Base-by-base conservation (phyloP, 2,888 invertebrate genomes). In the Odontocerum albicorne region DNA sequence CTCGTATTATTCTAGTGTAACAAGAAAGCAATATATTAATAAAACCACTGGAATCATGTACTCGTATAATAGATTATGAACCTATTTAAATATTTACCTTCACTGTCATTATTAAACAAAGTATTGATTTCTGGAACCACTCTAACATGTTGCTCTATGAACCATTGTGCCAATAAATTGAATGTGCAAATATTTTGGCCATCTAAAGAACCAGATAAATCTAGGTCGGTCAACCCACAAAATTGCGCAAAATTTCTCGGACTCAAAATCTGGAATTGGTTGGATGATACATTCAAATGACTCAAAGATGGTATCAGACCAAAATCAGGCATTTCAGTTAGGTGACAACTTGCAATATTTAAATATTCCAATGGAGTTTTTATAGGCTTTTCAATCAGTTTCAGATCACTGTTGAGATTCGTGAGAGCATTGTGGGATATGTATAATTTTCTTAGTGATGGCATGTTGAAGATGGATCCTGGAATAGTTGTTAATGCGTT, bases 271-370 rank as follows among this genome's bases (percentile, higher is more conserved):
- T 51, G 64, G 40, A 88, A 70, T 0, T 73, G 71, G 66, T 87
- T 87, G 40, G 71, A 66, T 0, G 87, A 86, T 35, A 86, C 76
- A 64, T 88, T 87, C 53, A 87, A 77, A 43, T 79, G 71, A 49
- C 69, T 64, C 27, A 88, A 65, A 40, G 80, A 77, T 10, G 87
- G 82, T 13, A 85, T 64, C 21, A 73, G 68, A 2, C 85, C 85
- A 66, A 86, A 73, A 62, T 80, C 68, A 1, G 87, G 87, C 33
- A 88, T 67, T 51, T 73, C 71, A 12, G 70, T 71, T 27, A 88
- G 69, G 47, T 75, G 74, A 64, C 86, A 86, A 49, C 78, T 73
- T 13, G 85, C 81, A 27, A 87, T 66, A 61, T 85, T 82, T 4
- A 87, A 65, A 57, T 78, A 74, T 60, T 79, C 75, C 42, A 85